Conservation (phyloP, 2,888 invertebrate genomes). For the Amaurobius ferox region DNA sequence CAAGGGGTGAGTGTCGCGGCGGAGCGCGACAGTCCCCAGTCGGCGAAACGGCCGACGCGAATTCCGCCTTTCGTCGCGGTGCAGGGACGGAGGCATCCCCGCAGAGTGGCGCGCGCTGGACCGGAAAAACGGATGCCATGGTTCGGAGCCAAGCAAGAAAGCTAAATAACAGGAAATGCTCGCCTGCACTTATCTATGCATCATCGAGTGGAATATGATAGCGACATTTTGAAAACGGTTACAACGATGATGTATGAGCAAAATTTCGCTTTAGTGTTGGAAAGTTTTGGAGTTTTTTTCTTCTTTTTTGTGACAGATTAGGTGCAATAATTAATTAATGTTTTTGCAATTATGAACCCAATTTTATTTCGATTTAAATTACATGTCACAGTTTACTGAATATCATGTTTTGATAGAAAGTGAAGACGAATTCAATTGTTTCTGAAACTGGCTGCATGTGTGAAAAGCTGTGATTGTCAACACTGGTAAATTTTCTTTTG, state of each 20-base stretch:
- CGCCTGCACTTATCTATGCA: not conserved
- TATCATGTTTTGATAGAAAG: too few species aligned
- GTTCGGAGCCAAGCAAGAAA: not conserved
- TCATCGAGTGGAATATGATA: not conserved
- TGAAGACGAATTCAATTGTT: too few species aligned
- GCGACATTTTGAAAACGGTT: not conserved
- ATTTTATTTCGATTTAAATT: too few species aligned
- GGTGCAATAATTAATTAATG: too few species aligned
- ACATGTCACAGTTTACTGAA: too few species aligned
- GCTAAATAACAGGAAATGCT: not conserved
- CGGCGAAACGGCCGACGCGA: not conserved
- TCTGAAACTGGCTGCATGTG: too few species aligned
- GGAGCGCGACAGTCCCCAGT: conserved; percentile 1
- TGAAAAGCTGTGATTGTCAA: too few species aligned
- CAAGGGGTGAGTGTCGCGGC: not conserved
- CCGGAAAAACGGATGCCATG: not conserved
- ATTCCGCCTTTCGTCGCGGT: not conserved
- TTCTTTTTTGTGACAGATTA: too few species aligned
- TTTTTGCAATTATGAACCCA: too few species aligned
- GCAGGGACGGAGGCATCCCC: conserved; percentile 6
- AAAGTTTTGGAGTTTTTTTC: not conserved
- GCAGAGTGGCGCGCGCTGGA: not conserved
- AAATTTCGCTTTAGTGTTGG: not conserved
- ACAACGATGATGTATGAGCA: not conserved
- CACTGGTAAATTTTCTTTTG: too few species aligned